phyloP scores from a whole-genome alignment of 2,113 vertebrate genomes.

The Python bivittatus region DNA sequence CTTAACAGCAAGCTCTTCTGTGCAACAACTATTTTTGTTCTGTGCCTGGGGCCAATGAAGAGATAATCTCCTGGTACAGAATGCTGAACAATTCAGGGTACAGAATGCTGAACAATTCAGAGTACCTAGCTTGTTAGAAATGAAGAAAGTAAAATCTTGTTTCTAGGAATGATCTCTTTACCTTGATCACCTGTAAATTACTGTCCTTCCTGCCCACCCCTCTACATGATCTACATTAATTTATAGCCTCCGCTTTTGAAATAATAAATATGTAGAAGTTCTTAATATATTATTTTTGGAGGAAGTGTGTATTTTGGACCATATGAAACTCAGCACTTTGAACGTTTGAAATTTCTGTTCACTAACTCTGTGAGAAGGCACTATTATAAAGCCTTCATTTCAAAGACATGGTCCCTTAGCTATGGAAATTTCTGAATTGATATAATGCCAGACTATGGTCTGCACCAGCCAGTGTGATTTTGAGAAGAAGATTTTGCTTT shows the following conservation, averaged over 20 bases:
- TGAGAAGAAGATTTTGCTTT: neutral
- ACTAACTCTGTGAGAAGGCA: neutral
- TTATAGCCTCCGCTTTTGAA: neutral
- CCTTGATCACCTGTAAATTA: neutral
- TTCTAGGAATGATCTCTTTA: neutral
- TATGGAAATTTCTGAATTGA: neutral
- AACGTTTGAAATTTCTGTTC: neutral
- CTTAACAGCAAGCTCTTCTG: slow-evolving; percentile 20
- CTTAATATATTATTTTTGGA: neutral
- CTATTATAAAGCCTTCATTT: neutral
- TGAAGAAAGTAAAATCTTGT: neutral
- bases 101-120: neutral
- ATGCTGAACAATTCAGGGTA: neutral
- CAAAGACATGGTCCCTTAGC: neutral
- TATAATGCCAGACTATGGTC: neutral
- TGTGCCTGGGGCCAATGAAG: slow-evolving; percentile 16
- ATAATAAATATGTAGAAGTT: neutral
- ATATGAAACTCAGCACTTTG: neutral
- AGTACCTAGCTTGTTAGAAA: neutral
- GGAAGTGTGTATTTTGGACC: neutral
- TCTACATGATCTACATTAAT: neutral
- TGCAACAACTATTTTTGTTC: slow-evolving; percentile 22
- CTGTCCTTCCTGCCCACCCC: neutral
- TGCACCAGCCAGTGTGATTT: neutral
- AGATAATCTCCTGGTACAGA: slow-evolving; percentile 10